These are phyloP conservation scores for Polypedilum pembai DNA, from an alignment of 1,140 invertebrate genomes.

Conservation along the genomic window DNA sequence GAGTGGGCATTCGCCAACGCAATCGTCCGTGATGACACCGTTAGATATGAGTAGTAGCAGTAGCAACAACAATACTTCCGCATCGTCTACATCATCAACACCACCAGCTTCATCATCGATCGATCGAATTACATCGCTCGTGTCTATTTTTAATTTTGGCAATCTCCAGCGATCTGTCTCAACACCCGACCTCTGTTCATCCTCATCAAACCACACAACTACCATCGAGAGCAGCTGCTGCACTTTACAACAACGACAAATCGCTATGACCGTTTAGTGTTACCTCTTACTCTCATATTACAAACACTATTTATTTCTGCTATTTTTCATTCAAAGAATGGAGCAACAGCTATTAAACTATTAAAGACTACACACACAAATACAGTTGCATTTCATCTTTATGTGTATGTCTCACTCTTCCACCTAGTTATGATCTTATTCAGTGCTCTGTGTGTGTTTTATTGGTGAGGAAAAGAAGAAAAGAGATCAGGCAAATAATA, in stretches of 20 bases:
- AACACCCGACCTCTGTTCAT: conserved; percentile 24
- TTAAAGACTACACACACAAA: too few species aligned
- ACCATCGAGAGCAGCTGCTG: not conserved
- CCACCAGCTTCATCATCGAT: not conserved
- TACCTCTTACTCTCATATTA: conserved; percentile 1
- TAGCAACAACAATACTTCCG: not conserved
- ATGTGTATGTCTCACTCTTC: too few species aligned
- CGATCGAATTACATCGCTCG: conserved; percentile 27
- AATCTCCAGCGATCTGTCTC: conserved; percentile 15
- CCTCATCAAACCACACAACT: not conserved
- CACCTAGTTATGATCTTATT: too few species aligned
- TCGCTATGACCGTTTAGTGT: conserved; percentile 28
- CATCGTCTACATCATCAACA: not conserved
- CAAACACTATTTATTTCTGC: conserved; percentile 18
- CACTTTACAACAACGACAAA: not conserved
- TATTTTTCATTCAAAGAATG: conserved; percentile 2
- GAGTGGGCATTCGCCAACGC: not conserved
- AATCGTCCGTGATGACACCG: not conserved
- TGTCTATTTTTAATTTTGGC: conserved; percentile 23
- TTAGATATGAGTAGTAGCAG: not conserved
- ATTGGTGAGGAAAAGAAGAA: not conserved
- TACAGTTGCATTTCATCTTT: too few species aligned
- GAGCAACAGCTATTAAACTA: not conserved
- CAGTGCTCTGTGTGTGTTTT: too few species aligned
- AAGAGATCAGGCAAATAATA: conserved; percentile 1